Conservation (phyloP, 92 coral and sea anemone species). For the Porites lobata region DNA sequence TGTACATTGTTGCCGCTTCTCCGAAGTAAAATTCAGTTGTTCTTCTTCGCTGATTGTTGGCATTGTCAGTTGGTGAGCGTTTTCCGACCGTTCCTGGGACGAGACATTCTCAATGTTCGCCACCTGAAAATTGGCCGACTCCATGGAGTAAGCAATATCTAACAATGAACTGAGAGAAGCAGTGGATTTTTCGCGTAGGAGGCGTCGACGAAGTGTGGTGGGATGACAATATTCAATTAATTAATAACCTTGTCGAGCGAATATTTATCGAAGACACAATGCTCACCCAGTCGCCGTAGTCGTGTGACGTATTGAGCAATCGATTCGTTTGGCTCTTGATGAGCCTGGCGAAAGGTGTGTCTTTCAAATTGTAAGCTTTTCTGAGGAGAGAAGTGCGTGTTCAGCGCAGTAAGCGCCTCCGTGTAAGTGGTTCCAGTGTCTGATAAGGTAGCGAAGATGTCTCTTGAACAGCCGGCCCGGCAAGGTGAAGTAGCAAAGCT, state of each 20-base stretch:
- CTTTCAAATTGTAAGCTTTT: neutral
- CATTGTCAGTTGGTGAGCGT: neutral
- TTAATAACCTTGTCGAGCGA: neutral
- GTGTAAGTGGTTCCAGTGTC: conserved; percentile 19
- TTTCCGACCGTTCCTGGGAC: neutral
- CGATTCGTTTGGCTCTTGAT: too few relatives aligned
- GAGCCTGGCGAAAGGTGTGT: too few relatives aligned
- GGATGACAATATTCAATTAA: neutral
- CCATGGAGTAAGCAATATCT: neutral
- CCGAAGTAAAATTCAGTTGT: neutral
- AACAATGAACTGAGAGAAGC: too few relatives aligned
- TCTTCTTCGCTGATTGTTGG: neutral
- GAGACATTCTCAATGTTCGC: conserved; percentile 3
- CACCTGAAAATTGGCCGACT: neutral
- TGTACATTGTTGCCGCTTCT: too few relatives aligned
- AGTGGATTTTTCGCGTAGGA: too few relatives aligned
- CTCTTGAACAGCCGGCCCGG: conserved; percentile 54
- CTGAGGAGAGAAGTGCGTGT: neutral
- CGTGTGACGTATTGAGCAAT: neutral
- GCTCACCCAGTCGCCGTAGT: conserved; percentile 1
- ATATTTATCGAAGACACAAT: conserved; percentile 5
- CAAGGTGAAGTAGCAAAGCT: conserved; percentile 57
- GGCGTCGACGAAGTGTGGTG: neutral
- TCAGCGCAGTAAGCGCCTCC: neutral
- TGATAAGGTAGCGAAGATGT: conserved; percentile 33